phyloP scores from a whole-genome alignment of 2,888 invertebrate genomes.

The Trachelus troglodyta region DNA sequence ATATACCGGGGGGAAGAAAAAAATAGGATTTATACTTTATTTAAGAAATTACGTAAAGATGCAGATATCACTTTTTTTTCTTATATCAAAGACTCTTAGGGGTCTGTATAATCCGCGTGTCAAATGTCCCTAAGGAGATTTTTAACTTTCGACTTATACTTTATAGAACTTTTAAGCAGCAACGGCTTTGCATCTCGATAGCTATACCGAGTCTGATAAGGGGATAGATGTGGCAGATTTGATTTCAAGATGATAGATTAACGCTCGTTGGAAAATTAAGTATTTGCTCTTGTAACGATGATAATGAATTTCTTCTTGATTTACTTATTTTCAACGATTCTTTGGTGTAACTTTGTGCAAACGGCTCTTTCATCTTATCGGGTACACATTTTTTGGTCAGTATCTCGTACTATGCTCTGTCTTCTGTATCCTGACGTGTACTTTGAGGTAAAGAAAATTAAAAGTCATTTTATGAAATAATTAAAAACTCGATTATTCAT shows the following conservation, averaged over 20 bases:
- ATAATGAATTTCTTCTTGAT: too few species aligned
- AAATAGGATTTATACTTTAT: not conserved
- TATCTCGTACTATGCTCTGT: not conserved
- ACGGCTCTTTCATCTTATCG: not conserved
- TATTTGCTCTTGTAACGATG: too few species aligned
- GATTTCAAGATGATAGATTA: too few species aligned
- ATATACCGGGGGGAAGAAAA: not conserved
- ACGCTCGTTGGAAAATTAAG: too few species aligned
- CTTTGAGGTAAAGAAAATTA: not conserved
- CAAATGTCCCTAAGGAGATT: too few species aligned
- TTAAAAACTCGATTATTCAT: not conserved
- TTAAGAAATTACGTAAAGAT: not conserved
- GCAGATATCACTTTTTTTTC: not conserved
- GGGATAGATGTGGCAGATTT: too few species aligned
- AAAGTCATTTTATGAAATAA: not conserved
- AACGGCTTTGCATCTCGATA: too few species aligned
- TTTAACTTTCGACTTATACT: too few species aligned
- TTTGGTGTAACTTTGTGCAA: not conserved
- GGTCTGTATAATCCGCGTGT: not conserved
- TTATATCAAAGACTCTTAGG: not conserved
- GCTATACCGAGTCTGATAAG: too few species aligned
- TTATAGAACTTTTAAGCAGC: too few species aligned
- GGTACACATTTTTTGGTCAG: not conserved
- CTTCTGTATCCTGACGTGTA: not conserved
- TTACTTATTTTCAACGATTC: too few species aligned